Conservation (phyloP, 2,888 invertebrate genomes). For the Empis stercorea region DNA sequence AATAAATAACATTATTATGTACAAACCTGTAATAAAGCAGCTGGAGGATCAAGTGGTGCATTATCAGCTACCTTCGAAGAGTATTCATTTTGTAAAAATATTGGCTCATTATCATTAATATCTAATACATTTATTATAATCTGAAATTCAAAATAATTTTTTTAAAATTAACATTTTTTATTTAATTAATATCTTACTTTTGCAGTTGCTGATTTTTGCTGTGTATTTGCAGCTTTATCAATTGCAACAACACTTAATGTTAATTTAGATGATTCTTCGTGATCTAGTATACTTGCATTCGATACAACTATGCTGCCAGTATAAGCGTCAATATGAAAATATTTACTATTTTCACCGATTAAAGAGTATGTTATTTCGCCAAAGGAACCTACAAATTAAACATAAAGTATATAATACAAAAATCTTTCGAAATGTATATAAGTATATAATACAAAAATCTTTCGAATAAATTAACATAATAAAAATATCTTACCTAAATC, state of each 20-base stretch:
- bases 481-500: constrained; percentile 68
- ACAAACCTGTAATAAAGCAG: constrained; percentile 55
- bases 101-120: constrained; percentile 80
- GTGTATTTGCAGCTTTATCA: constrained; percentile 61
- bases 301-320: constrained; percentile 67
- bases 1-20: not conserved
- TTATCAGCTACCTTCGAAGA: constrained; percentile 74
- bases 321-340: constrained; percentile 58
- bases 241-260: constrained; percentile 66
- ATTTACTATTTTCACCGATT: constrained; percentile 56
- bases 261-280: constrained; percentile 58
- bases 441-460: no score
- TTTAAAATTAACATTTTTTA: not conserved
- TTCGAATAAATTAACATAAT: no score
- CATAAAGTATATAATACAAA: no score
- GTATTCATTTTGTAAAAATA: constrained; percentile 65
- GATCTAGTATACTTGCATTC: constrained; percentile 58
- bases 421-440: no score
- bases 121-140: constrained; percentile 65
- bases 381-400: constrained; percentile 48
- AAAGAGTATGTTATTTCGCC: constrained; percentile 68
- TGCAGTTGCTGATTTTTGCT: constrained; percentile 58
- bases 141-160: constrained; percentile 27
- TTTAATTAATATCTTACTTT: constrained; percentile 39
- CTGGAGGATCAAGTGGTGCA: constrained; percentile 63